Base-by-base conservation (phyloP, 2,797 vertebrate species). In the Atherinosoma microstoma region DNA sequence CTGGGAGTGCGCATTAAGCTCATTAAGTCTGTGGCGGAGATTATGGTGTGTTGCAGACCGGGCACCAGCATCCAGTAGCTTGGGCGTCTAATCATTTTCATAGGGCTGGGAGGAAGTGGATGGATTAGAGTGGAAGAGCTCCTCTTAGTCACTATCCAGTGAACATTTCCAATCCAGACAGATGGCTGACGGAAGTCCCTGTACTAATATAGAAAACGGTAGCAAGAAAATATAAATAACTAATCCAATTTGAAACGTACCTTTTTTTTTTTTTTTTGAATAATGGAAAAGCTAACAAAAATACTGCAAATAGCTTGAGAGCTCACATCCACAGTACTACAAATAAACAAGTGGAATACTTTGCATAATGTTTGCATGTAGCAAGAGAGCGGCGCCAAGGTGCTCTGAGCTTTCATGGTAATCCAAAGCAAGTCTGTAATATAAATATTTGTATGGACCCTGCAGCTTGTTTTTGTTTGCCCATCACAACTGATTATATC, bases 1-100 rank as follows among this genome's bases (percentile, higher is more conserved):
- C 89, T 82, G 80, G 73, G 90, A 90, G 88, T 92, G 87, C 91
- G 85, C 90, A 90, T 88, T 94, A 94, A 95, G 90, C 90, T 93
- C 90, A 92, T 92, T 94, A 92, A 80, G 76, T 86, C 84, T 84
- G 86, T 67, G 85, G 84, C 67, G 74, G 84, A 91, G 92, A 93
- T 94, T 93, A 93, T 90, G 84, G 78, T 79, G 79, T 78, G 77
- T 67, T 87, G 71, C 75, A 82, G 81, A 78, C 84, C 74, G 69
- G 86, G 84, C 87, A 79, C 62, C 38, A 42, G 78, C 76, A 61
- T 85, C 70, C 86, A 84, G 85, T 67, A 64, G 82, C 82, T 80
- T 75, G 80, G 82, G 81, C 27, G 60, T 71, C 86, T 84, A 74
- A 65, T 84, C 80, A 71, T 91, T 84, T 85, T 67, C 73, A 81